A percentile compares a stretch with the other conserved stretches of the same genome.
Evolutionary conservation across 2,797 vertebrate genomes (phyloP).

Genomic region (Mormyrops boulengeri): DNA sequence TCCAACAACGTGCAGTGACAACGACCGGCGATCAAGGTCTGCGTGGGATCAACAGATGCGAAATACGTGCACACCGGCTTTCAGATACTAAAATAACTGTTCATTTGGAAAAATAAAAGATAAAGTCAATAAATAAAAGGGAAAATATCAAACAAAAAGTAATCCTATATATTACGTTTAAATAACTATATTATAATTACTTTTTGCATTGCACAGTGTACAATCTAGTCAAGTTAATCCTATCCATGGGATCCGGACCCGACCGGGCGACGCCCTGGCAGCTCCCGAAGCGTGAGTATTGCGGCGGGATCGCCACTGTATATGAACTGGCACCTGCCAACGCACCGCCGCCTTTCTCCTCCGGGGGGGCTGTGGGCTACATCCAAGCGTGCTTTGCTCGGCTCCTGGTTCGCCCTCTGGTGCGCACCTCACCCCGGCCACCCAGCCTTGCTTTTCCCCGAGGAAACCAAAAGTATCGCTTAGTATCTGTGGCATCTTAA

Average conservation of each 20-base stretch:
- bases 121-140: not conserved
- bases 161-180: not conserved
- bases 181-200: not conserved
- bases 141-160: not conserved
- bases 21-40: not conserved
- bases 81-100: not conserved
- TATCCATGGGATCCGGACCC: not conserved
- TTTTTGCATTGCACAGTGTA: not conserved
- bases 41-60: not conserved
- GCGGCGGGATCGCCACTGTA: not conserved
- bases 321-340: not conserved
- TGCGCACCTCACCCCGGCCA: not conserved
- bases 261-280: not conserved
- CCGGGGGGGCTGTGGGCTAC: not conserved
- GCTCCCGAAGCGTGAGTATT: not conserved
- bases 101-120: not conserved
- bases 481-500: not conserved
- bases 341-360: not conserved
- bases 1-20: not conserved
- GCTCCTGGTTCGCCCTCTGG: not conserved
- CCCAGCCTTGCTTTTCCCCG: not conserved
- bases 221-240: not conserved
- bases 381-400: not conserved
- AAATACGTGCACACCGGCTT: not conserved
- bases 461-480: not conserved